Conservation (phyloP, 2,888 invertebrate species). For the Galeruca laticollis region DNA sequence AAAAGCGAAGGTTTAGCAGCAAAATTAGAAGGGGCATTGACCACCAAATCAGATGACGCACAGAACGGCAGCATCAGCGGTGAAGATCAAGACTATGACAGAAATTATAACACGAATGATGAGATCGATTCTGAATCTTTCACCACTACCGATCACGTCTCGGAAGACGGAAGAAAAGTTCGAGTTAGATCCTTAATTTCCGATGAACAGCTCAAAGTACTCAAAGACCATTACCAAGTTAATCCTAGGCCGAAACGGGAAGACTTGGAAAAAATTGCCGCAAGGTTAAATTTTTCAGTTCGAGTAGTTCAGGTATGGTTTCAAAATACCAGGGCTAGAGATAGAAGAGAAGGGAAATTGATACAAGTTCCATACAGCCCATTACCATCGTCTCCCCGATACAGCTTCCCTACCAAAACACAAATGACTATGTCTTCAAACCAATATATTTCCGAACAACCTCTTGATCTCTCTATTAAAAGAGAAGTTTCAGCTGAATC, state of each 20-base stretch:
- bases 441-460: conserved; percentile 75
- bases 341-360: conserved; percentile 77
- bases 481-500: conserved; percentile 74
- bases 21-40: conserved; percentile 78
- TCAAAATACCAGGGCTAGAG: conserved; percentile 93
- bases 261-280: conserved; percentile 91
- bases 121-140: conserved; percentile 70
- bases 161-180: conserved; percentile 79
- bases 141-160: conserved; percentile 65
- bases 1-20: conserved; percentile 83
- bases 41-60: conserved; percentile 68
- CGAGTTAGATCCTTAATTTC: conserved; percentile 94
- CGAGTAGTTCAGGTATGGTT: conserved; percentile 96
- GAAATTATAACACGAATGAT: conserved; percentile 68
- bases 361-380: conserved; percentile 67
- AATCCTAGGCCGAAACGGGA: conserved; percentile 96
- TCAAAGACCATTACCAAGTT: conserved; percentile 89
- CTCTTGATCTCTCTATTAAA: conserved; percentile 91
- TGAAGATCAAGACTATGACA: conserved; percentile 67
- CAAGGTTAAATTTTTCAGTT: conserved; percentile 79
- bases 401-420: conserved; percentile 32
- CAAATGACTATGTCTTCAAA: conserved; percentile 36
- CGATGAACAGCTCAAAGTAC: conserved; percentile 90
- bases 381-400: conserved; percentile 54
- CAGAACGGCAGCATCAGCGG: conserved; percentile 65